Conservation (phyloP, 2,797 vertebrate genomes). For the Eidolon dupreanum region DNA sequence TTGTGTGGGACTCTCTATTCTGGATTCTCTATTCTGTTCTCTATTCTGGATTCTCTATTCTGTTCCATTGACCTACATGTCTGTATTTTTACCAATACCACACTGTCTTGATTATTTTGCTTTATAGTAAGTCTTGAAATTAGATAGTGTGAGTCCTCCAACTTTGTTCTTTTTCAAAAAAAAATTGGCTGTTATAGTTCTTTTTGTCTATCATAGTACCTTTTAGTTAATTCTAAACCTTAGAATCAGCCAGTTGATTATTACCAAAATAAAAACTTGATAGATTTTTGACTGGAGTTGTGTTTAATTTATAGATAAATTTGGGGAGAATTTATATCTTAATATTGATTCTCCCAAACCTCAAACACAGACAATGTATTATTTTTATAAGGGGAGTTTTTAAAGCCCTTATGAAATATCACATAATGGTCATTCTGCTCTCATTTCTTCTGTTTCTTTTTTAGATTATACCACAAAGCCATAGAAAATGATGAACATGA, state of each 20-base stretch:
- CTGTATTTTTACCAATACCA: not conserved
- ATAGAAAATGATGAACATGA: conserved; percentile 30
- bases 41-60: not conserved
- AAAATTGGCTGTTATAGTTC: not conserved
- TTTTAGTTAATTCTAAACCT: not conserved
- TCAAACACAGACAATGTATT: not conserved
- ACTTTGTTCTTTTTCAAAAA: not conserved
- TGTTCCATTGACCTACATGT: not conserved
- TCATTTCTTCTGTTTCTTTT: conserved; percentile 6
- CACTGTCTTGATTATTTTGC: not conserved
- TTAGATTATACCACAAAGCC: conserved; percentile 17
- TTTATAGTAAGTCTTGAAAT: not conserved
- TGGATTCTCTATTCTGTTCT: not conserved
- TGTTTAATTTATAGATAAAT: not conserved
- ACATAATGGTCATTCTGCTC: not conserved
- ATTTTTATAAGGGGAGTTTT: not conserved
- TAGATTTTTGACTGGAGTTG: not conserved
- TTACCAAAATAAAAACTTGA: not conserved
- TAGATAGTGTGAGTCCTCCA: not conserved
- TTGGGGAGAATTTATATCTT: not conserved
- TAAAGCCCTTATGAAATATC: conserved; percentile 30
- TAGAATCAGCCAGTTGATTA: not conserved
- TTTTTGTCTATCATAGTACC: not conserved
- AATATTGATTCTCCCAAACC: not conserved
- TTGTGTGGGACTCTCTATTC: not conserved